Evolutionary conservation across 2,888 invertebrate species (phyloP).

Genomic region (Idaea biselata): DNA sequence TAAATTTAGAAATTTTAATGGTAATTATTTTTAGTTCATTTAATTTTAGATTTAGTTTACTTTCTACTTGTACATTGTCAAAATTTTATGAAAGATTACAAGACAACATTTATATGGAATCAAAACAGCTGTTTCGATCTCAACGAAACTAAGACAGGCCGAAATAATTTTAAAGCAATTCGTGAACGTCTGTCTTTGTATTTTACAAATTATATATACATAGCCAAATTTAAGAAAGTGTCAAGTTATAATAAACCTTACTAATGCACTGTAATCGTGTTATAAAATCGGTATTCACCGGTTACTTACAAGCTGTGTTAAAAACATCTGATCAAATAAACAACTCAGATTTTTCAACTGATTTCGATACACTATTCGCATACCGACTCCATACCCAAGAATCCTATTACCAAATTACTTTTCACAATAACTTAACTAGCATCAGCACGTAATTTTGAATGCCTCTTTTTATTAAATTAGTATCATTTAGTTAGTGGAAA

Average conservation of each 20-base stretch:
- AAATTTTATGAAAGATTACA: background rate
- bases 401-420: background rate
- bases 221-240: background rate
- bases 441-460: constrained; percentile 5
- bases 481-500: constrained; percentile 6
- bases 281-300: background rate
- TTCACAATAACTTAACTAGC: background rate
- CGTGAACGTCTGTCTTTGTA: background rate
- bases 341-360: background rate
- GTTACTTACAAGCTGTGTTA: background rate
- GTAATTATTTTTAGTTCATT: no score
- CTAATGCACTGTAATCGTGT: background rate
- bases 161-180: background rate
- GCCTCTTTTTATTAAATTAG: constrained; percentile 22
- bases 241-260: background rate
- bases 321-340: background rate
- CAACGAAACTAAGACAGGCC: background rate
- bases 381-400: background rate
- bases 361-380: background rate
- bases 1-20: no score
- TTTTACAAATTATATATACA: background rate
- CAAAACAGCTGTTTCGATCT: background rate
- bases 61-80: background rate
- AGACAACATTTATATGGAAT: background rate
- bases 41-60: no score